These are phyloP conservation scores for Volucella inflata DNA, from an alignment of 2,888 invertebrate species.

Conservation along the genomic window DNA sequence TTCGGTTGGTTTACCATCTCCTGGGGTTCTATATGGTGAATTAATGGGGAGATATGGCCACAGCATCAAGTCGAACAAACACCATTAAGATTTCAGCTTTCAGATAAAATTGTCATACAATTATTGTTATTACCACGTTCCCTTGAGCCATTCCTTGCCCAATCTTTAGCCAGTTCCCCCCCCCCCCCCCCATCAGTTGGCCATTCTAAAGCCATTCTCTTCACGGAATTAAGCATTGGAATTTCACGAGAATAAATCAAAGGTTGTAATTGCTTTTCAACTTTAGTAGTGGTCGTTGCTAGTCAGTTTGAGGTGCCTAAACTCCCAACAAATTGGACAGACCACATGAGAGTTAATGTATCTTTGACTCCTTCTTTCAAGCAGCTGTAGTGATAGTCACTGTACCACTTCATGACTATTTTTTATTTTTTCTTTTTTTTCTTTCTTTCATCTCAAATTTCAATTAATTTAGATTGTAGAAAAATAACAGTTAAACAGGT, in stretches of 20 bases:
- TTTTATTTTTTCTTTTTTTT: constrained; percentile 6
- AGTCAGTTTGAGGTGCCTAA: not conserved
- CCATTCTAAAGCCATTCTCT: constrained; percentile 7
- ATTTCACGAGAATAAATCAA: constrained; percentile 60
- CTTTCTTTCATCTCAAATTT: constrained; percentile 26
- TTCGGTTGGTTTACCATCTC: constrained; percentile 50
- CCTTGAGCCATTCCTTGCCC: constrained; percentile 26
- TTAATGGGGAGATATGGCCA: constrained; percentile 48
- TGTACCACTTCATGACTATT: constrained; percentile 14
- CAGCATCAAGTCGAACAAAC: constrained; percentile 60
- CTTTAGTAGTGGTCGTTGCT: constrained; percentile 1
- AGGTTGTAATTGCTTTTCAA: constrained; percentile 8
- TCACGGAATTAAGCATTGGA: constrained; percentile 17
- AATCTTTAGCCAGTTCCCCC: too few species aligned
- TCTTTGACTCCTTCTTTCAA: too few species aligned
- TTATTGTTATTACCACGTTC: constrained; percentile 71
- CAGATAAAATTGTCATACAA: constrained; percentile 75
- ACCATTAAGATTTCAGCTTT: constrained; percentile 70
- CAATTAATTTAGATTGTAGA: constrained; percentile 61
- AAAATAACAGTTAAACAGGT: constrained; percentile 67
- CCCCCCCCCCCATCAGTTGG: too few species aligned
- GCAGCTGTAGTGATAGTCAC: constrained; percentile 15
- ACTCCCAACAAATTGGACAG: constrained; percentile 56
- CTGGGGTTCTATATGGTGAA: constrained; percentile 42
- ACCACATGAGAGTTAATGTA: constrained; percentile 10